Base-by-base conservation (phyloP, 2,888 invertebrate genomes). In the Macrophya annulata region DNA sequence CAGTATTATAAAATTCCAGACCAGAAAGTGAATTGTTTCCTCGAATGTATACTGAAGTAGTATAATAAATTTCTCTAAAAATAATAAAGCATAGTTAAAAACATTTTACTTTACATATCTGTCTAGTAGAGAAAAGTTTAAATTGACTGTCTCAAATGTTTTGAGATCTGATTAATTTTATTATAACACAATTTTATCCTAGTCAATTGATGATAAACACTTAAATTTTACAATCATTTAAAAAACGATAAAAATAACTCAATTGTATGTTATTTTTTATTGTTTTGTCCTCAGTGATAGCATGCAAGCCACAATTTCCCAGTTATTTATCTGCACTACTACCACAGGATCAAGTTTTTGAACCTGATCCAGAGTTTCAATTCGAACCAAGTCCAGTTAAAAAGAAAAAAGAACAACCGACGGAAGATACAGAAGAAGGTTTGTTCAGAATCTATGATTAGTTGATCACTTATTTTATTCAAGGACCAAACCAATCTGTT, bases 301-400 rank as follows among this genome's bases (percentile, higher is more conserved):
- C 98, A 2, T 97, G 97, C 91, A 97, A 98, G 91, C 96, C 98
- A 0, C 95, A 96, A 87, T 96, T 96, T 92, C 97, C 98, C 8
- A 96, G 98, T 1, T 99, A 99, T 92, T 93, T 98, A 68, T 96
- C 97, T 86, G 98, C 98, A 4, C 94, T 99, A 43, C 94, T 99
- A 90, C 99, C 99, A 0, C 97, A 97, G 89, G 99, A 99, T 94
- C 98, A 99, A 94, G 97, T 99, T 59, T 98, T 98, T 93, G 98
- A 99, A 91, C 97, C 97, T 91, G 98, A 98, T 84, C 90, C 90
- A 86, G 93, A 93, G 68, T 93, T 92, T 86, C 91, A 93, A 15
- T 91, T 91, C 84, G 93, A 93, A 86, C 87, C 90, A 15, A 91
- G 88, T 86, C 92, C 93, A 12, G 90, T 90, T 2, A 93, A 93